phyloP scores from a whole-genome alignment of 2,113 vertebrate species.

The Tretioscincus oriximinensis region DNA sequence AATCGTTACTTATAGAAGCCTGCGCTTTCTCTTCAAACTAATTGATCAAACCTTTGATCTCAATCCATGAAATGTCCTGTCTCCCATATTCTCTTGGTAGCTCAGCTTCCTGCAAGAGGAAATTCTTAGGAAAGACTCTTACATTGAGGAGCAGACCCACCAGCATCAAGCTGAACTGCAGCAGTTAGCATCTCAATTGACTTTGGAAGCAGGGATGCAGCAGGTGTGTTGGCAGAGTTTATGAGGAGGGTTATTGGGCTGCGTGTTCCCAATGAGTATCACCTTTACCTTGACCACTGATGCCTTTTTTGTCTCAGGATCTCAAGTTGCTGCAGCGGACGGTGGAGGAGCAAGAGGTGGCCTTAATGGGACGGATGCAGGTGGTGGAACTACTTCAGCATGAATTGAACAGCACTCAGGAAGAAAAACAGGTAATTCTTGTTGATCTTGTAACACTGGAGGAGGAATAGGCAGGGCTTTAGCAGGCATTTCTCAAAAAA shows the following conservation, averaged over 20 bases:
- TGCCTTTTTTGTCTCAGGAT: slow-evolving; percentile 63
- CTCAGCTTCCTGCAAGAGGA: slow-evolving; percentile 79
- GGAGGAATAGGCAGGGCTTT: neutral
- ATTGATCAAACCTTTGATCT: too few species aligned
- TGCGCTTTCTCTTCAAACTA: too few species aligned
- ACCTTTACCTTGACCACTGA: accelerated
- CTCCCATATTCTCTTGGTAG: slow-evolving; percentile 70
- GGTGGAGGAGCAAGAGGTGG: slow-evolving; percentile 83
- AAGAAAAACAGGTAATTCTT: slow-evolving; percentile 84
- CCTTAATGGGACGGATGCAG: slow-evolving; percentile 78
- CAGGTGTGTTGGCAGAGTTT: slow-evolving; percentile 75
- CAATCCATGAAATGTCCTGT: too few species aligned
- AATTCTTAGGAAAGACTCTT: slow-evolving; percentile 85
- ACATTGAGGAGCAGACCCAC: slow-evolving; percentile 83
- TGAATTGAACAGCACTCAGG: slow-evolving; percentile 80
- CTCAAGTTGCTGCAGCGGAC: slow-evolving; percentile 75
- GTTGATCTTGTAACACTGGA: accelerated
- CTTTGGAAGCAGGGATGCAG: slow-evolving; percentile 76
- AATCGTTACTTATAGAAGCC: too few species aligned
- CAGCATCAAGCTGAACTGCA: slow-evolving; percentile 87
- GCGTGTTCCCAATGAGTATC: neutral
- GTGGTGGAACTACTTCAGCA: slow-evolving; percentile 87
- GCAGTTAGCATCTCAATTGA: slow-evolving; percentile 63
- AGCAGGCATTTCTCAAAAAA: too few species aligned
- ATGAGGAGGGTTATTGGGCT: neutral